Evolutionary conservation across 37 sponge, comb jelly and placozoan genomes (phyloP).

Genomic region (Aplysina aerophoba): DNA sequence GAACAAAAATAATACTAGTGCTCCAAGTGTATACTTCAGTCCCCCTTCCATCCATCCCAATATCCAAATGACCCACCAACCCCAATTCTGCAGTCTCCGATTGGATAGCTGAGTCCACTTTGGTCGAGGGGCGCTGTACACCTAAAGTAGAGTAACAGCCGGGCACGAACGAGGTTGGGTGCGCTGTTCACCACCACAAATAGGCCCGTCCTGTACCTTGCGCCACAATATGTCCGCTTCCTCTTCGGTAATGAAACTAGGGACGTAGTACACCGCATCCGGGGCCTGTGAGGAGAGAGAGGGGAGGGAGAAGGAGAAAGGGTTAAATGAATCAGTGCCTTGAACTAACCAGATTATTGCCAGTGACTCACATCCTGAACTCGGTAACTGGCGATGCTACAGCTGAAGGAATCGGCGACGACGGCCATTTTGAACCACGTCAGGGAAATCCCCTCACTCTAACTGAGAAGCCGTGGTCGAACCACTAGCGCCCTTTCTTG

Average conservation of each 20-base stretch:
- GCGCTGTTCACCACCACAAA: too few species aligned
- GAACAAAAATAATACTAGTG: background rate
- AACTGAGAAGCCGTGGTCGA: background rate
- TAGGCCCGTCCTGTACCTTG: conserved; percentile 40
- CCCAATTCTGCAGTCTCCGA: conserved; percentile 97
- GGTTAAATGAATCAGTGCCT: too few species aligned
- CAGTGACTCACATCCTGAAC: too few species aligned
- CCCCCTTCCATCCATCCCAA: too few species aligned
- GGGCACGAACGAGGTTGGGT: too few species aligned
- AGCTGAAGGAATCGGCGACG: too few species aligned
- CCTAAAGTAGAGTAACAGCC: conserved; percentile 41
- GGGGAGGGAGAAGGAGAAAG: background rate
- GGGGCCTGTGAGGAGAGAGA: conserved; percentile 59
- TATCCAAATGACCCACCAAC: conserved; percentile 55
- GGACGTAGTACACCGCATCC: conserved; percentile 86
- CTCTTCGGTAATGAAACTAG: conserved; percentile 78
- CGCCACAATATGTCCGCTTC: conserved; percentile 68
- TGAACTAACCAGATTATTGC: too few species aligned
- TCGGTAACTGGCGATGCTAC: too few species aligned
- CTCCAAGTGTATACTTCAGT: background rate
- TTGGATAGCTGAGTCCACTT: conserved; percentile 93
- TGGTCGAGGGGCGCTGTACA: conserved; percentile 83
- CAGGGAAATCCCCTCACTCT: background rate
- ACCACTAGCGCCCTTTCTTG: too few species aligned
- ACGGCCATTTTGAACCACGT: background rate